Base-by-base conservation (phyloP, 2,797 vertebrate genomes). In the Peromyscus melanophrys region DNA sequence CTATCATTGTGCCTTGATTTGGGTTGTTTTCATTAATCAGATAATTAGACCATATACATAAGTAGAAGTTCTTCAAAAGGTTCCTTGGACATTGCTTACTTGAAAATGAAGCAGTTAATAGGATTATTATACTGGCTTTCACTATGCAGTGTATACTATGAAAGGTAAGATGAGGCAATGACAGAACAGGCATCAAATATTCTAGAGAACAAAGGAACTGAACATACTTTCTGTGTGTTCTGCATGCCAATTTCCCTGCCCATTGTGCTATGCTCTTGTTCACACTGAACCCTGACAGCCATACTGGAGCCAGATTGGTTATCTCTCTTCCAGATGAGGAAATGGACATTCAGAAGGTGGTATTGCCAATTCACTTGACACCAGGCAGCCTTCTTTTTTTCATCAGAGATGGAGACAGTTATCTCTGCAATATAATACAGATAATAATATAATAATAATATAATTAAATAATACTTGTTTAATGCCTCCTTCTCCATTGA, bases 301-400 rank as follows among this genome's bases (percentile, higher is more conserved):
- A 29, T 52, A 19, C 31, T 82, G 71, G 27, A 89, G 34, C 5
- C 23, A 46, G 40, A 67, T 55, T 89, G 31, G 29, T 27, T 37
- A 46, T 83, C 63, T 96, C 12, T 1, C 88, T 93, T 86, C 63
- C 78, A 83, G 69, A 75, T 46, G 23, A 96, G 34, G 12, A 94
- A 65, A 83, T 63, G 63, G 40, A 89, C 92, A 95, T 92, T 84
- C 34, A 61, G 75, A 95, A 17, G 4, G 27, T 84, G 11, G 37
- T 75, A 43, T 91, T 93, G 29, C 8, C 46, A 67, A 23, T 61
- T 43, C 23, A 83, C 67, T 94, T 75, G 31, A 37, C 83, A 65
- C 12, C 31, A 52, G 9, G 76, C 87, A 95, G 25, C 19, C 31
- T 57, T 31, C 27, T 40, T 94, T 69, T 34, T n/a, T 52, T 23